phyloP scores from a whole-genome alignment of 1,140 invertebrate species.

The Nomia melanderi region DNA sequence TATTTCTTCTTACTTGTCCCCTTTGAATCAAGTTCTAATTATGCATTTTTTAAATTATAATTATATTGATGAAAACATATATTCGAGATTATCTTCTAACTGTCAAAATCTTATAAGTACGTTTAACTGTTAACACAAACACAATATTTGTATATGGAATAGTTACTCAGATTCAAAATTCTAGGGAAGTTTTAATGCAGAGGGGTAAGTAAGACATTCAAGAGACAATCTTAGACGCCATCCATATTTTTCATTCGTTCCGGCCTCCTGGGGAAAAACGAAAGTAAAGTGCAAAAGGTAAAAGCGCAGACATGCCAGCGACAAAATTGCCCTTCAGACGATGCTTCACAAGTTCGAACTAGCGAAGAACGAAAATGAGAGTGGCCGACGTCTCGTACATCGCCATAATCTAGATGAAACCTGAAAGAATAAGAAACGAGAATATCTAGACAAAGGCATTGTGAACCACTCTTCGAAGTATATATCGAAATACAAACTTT shows the following conservation, averaged over 20 bases:
- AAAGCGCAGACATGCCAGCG: conserved; percentile 12
- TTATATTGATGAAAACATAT: too few species aligned
- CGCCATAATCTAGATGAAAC: conserved; percentile 51
- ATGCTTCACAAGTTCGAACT: conserved; percentile 39
- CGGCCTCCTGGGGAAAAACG: not conserved
- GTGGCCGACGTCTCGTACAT: conserved; percentile 43
- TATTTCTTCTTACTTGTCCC: too few species aligned
- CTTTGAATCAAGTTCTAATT: too few species aligned
- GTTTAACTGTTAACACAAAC: too few species aligned
- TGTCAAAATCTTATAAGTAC: too few species aligned
- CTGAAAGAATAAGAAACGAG: conserved; percentile 40
- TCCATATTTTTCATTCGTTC: conserved; percentile 23
- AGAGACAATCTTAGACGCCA: conserved; percentile 29
- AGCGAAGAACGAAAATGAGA: conserved; percentile 58
- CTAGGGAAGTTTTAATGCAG: not conserved
- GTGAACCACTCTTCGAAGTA: conserved; percentile 1
- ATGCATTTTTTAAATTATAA: too few species aligned
- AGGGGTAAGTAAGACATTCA: not conserved
- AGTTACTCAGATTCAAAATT: not conserved
- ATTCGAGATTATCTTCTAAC: too few species aligned
- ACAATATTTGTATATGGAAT: too few species aligned
- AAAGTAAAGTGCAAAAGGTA: conserved; percentile 16
- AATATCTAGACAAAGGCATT: conserved; percentile 40
- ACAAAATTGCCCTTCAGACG: conserved; percentile 59
- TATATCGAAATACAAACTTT: conserved; percentile 5